Base-by-base conservation (phyloP, 2,113 vertebrate species). In the Amblyornis subalaris region DNA sequence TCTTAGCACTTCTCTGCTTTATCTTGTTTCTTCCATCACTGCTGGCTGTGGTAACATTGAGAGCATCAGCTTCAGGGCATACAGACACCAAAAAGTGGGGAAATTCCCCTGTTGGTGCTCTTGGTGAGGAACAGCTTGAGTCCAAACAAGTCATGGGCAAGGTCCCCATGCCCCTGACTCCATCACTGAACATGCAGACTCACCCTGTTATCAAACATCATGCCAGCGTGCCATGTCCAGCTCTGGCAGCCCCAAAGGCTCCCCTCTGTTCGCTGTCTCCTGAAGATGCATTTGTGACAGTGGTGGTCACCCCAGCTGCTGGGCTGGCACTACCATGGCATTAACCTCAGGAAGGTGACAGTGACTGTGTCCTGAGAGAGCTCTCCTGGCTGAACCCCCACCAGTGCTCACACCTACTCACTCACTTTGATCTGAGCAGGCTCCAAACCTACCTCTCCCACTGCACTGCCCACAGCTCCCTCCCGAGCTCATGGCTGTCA, bases 101-200 rank as follows among this genome's bases (percentile, higher is more conserved):
- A 69, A 55, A 61, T 33, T 73, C 25, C 51, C 38, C 21, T 58
- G 69, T 23, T 66, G 58, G 17, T 47, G 61, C 51, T 85, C 35
- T 5, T 50, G 33, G 40, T 60, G 44, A 75, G 31, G 48, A 86
- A 72, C 19, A 60, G 21, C 28, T 31, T 6, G 12, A 51, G 36
- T 38, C 31, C 73, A 87, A 61, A 87, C 60, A 25, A 90, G 54
- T 45, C 15, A 28, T 0, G 0, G 51, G 25, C 17, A 77, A 58
- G 45, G 26, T 35, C 29, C 42, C 25, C 13, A 5, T 9, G n/a
- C 12, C 31, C 19, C 26, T 54, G n/a, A 60, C 58, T 48, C 66
- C 24, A 4, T 19, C 26, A 44, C n/a, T 50, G 73, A 64, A 51
- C 10, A 10, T 1, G 17, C 0, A 28, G 7, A 23, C 1, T 4